Evolutionary conservation across 2,797 vertebrate species (phyloP), one percentile per base, ranked within the genome.

Genomic region (Harpagifer antarcticus): DNA sequence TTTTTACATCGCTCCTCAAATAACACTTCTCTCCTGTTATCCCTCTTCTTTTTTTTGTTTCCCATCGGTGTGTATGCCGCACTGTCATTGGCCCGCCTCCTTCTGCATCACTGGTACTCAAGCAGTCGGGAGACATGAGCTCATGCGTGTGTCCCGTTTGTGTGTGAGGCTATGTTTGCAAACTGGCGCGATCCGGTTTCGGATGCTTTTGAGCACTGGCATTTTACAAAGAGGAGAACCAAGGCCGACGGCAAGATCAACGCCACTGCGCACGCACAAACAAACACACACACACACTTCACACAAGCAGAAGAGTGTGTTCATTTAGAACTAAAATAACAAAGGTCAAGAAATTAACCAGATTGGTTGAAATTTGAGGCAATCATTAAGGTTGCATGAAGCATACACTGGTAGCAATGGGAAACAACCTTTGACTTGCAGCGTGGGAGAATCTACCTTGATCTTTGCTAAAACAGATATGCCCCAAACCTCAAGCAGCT

Each of bases 111-210:
- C 71, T 82, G 80, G 49, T 70, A 72, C 72, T 81, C 54, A 4
- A 79, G 80, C 77, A 47, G 61, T 64, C 16, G 23, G 52, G 66
- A 75, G 66, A 45, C 44, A 33, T 31, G 52, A 33, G 69, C 44
- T 45, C 68, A 59, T 14, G 45, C 66, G 58, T 33, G 68, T 45
- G 43, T 48, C 65, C 65, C 13, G 14, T 23, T 57, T 43, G 37
- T 31, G 60, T 20, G 19, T 33, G 59, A 11, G 45, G 45, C 42
- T 23, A 23, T 64, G 74, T 59, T 42, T 57, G 67, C 68, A 85
- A 76, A 89, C 90, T 70, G 84, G 86, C 47, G 4, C 62, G 82
- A 92, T 90, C 90, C 77, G 79, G 84, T 91, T 92, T 82, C n/a
- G 19, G 59, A 82, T 52, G 81, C 74, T 84, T 75, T 69, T 47